Base-by-base conservation (phyloP, 2,888 invertebrate genomes). In the Rhyacophila evoluta region DNA sequence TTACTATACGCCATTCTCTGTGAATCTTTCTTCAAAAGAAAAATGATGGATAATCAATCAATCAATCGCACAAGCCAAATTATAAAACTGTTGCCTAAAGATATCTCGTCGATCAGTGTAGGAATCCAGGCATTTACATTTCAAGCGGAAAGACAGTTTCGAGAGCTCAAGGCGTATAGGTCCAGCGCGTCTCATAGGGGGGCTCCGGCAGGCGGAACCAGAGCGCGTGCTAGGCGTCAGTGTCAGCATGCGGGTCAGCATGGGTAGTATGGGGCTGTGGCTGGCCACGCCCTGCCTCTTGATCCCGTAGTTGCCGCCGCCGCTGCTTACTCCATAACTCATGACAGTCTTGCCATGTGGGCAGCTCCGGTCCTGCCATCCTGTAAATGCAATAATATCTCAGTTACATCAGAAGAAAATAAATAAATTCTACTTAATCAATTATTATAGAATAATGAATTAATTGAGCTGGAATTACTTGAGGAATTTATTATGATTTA, bases 251-350 rank as follows among this genome's bases (percentile, higher is more conserved):
- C 4, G 86, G 85, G n/a, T n/a, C n/a, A n/a, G n/a, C n/a, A n/a
- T n/a, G n/a, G n/a, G n/a, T n/a, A n/a, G n/a, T n/a, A n/a, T n/a
- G n/a, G 39, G 84, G 91, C 55, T 55, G 15, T 85, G 95, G 91
- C 86, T 95, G 95, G 36, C 93, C 91, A 83, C 97, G 25, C 25
- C 8, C 19, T 10, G 55, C 93, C 84, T 93, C 93, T 85, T 94
- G 95, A 84, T 96, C 96, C 68, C 95, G 91, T 85, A 95, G 91
- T 86, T 95, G 95, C 33, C 94, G 91, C 83, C 97, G 93, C n/a
- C 97, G 93, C 86, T 96, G 96, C 88, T 99, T 99, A 84, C 97
- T 97, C 98, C 99, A 99, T 85, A 99, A 91, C 88, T 99, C 99
- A 89, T 99, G 99, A 86, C 99, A 99, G 88, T 99, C 99, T 88